Base-by-base conservation (phyloP, 2,888 invertebrate genomes). In the Cheilosia variabilis region DNA sequence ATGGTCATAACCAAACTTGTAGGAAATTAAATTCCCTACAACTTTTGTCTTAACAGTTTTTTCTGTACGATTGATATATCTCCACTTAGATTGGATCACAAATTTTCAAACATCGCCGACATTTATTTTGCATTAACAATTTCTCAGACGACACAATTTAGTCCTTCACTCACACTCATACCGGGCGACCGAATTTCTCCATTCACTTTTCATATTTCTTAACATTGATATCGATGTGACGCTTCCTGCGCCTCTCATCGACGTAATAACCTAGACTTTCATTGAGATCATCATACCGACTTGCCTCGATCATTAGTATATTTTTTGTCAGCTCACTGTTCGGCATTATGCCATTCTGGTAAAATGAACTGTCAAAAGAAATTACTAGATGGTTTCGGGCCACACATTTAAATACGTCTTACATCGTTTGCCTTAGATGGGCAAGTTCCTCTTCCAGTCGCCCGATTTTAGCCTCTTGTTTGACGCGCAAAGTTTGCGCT, bases 391-490 rank as follows among this genome's bases (percentile, higher is more conserved):
- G 13, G 5, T 41, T 34, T 37, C 9, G 9, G 17, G 37, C 3
- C 4, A 10, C 13, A 17, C 27, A 31, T 6, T 31, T 57, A 22
- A 2, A 58, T 3, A 19, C 88, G 78, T 65, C 68, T 89, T 88
- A 92, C 92, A 91, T 87, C 4, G 89, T 88, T 37, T 89, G 89
- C 53, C 90, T 91, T 0, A 92, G 76, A 13, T 89, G 72, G 0
- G 88, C 71, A 58, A 90, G 88, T 62, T 91, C 90, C 4, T 89
- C 88, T 53, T 90, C 89, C 69, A 91, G 82, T 1, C 84, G 50
- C 0, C 88, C 88, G 65, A 91, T 91, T 66, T 89, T 90, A 31
- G 91, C 90, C n/a, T 90, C 90, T 55, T 91, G 90, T n/a, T 89
- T 90, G 0, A 89, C 89, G 7, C 91, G 89, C 9, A 90, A 63